These are phyloP conservation scores for Latrodectus geometricus DNA, from an alignment of 1,140 invertebrate genomes.

Conservation along the genomic window DNA sequence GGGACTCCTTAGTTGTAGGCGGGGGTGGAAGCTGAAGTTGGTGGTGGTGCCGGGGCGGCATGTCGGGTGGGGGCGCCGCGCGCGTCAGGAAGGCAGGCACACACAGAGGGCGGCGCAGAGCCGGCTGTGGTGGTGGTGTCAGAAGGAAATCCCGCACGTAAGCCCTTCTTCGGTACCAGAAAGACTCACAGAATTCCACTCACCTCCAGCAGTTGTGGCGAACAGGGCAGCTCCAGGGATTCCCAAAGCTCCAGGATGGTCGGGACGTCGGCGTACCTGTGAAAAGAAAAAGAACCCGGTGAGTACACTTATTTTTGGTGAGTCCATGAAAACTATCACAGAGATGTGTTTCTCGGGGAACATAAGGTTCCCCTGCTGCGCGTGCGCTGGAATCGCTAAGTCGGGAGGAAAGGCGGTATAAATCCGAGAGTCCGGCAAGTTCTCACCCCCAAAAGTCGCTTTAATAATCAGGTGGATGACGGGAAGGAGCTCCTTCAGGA, in stretches of 20 bases:
- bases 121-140: neutral
- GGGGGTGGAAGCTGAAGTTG: neutral
- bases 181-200: neutral
- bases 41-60: neutral
- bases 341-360: neutral
- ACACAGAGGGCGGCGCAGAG: conserved; percentile 34
- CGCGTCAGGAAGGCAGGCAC: neutral
- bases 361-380: neutral
- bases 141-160: neutral
- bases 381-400: neutral
- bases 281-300: conserved; percentile 14
- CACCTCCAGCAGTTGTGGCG: conserved; percentile 49
- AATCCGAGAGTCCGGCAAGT: neutral
- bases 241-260: conserved; percentile 80
- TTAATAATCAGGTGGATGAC: neutral
- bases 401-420: neutral
- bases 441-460: neutral
- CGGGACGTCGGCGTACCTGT: conserved; percentile 70
- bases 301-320: neutral
- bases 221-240: conserved; percentile 74
- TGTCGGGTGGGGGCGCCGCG: neutral
- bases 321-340: neutral
- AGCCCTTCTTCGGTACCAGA: neutral
- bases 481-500: neutral
- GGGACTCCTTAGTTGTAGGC: neutral